These are phyloP conservation scores for Pangasius krempfi DNA, from an alignment of 2,797 vertebrate species.

Conservation along the genomic window DNA sequence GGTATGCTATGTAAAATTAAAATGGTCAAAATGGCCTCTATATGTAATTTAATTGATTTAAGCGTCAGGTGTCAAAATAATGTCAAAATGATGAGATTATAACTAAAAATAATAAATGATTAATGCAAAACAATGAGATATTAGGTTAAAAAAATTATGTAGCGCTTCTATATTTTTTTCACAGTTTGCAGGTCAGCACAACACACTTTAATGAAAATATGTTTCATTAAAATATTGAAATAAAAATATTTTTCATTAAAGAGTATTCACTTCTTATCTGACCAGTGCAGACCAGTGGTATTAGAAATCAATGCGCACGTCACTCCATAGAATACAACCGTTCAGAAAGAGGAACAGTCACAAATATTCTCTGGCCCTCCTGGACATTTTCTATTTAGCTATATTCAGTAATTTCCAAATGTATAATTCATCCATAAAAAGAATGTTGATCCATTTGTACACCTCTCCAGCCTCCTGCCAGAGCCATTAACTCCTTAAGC, in stretches of 20 bases:
- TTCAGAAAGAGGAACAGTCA: neutral
- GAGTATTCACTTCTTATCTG: neutral
- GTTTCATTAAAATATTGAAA: too few relatives aligned
- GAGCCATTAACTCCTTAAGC: slow-evolving; percentile 41
- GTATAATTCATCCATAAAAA: slow-evolving; percentile 44
- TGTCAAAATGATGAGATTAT: neutral
- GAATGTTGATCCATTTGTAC: slow-evolving; percentile 40
- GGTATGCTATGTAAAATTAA: neutral
- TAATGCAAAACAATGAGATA: neutral
- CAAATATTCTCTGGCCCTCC: neutral
- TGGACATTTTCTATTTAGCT: slow-evolving; percentile 32
- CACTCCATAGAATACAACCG: neutral
- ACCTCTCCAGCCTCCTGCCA: slow-evolving; percentile 26
- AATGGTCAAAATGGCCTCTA: neutral
- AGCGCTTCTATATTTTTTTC: neutral
- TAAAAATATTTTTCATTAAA: neutral
- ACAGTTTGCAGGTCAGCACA: neutral
- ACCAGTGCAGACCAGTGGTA: neutral
- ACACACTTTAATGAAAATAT: neutral
- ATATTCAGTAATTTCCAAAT: slow-evolving; percentile 35
- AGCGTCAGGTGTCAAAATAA: neutral
- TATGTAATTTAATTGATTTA: neutral
- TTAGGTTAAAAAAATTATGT: neutral
- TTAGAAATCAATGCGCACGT: neutral
- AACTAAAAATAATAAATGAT: neutral